Evolutionary conservation across 2,113 vertebrate species (phyloP).

Genomic region (Xerus inauris): DNA sequence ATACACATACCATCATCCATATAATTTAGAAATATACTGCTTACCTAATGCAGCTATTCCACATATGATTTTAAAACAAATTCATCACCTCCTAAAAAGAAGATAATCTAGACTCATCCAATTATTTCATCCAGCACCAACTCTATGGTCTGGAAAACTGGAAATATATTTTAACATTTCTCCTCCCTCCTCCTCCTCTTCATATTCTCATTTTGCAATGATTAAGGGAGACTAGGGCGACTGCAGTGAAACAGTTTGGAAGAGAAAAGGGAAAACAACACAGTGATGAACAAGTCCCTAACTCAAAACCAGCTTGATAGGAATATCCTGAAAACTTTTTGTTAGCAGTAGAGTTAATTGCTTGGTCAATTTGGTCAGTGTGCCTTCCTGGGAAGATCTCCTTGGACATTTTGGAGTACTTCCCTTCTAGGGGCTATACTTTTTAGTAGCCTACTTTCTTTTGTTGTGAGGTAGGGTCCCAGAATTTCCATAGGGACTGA

Average conservation of each 20-base stretch:
- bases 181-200: background rate
- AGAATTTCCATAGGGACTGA: background rate
- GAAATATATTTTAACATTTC: constrained; percentile 3
- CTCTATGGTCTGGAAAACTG: background rate
- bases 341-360: background rate
- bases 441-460: background rate
- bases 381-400: background rate
- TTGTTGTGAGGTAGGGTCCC: background rate
- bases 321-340: background rate
- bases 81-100: background rate
- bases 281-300: background rate
- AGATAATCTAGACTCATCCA: background rate
- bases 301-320: background rate
- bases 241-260: background rate
- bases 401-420: background rate
- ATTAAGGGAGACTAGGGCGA: background rate
- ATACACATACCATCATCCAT: background rate
- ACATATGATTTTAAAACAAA: background rate
- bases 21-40: background rate
- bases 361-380: background rate
- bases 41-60: background rate
- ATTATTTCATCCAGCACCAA: background rate
- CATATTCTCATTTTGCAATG: background rate
- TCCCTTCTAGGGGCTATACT: background rate
- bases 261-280: background rate